Evolutionary conservation across 2,797 vertebrate genomes (phyloP).

Genomic region (Threskiornis aethiopicus): DNA sequence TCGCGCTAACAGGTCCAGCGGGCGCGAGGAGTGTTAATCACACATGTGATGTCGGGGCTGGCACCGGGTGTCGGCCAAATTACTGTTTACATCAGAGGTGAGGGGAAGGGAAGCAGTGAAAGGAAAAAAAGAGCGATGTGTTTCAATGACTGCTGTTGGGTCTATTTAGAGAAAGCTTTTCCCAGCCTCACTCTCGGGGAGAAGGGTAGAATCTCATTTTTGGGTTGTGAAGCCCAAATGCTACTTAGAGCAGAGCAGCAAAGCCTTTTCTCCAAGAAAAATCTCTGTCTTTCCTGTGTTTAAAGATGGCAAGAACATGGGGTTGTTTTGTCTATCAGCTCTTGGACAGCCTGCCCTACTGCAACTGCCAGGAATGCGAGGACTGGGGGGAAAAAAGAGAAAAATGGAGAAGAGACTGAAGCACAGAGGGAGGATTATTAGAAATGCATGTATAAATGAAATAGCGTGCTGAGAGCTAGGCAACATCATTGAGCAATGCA

Average conservation of each 20-base stretch:
- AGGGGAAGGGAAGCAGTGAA: neutral
- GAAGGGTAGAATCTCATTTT: neutral
- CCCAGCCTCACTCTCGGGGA: neutral
- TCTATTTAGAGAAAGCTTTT: neutral
- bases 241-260: neutral
- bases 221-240: neutral
- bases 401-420: neutral
- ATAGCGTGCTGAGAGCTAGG: neutral
- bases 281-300: neutral
- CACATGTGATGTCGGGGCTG: neutral
- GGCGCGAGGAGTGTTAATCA: neutral
- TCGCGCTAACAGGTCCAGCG: neutral
- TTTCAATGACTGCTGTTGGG: neutral
- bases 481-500: conserved; percentile 12
- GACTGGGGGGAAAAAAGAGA: neutral
- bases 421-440: neutral
- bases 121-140: neutral
- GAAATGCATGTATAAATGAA: conserved; percentile 13
- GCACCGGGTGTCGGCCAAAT: neutral
- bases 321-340: neutral
- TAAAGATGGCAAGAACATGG: neutral
- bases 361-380: neutral
- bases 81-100: neutral
- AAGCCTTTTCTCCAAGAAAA: neutral
- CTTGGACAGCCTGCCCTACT: neutral